These are phyloP conservation scores for Anticlea derivata DNA, from an alignment of 2,888 invertebrate genomes.

Conservation along the genomic window DNA sequence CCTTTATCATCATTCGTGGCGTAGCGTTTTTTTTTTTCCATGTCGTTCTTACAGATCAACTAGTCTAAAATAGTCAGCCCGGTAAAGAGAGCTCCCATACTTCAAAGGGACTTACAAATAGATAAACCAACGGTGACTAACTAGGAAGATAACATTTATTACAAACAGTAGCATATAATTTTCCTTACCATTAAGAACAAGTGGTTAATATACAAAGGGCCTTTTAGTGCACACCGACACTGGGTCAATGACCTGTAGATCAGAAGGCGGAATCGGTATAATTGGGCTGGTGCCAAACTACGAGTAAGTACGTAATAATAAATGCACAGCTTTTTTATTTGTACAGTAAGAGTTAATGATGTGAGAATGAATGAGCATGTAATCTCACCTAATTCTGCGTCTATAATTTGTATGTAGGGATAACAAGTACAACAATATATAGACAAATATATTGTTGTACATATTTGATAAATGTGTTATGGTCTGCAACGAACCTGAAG, in stretches of 20 bases:
- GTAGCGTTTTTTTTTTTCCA: too few species aligned
- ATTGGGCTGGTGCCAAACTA: slow-evolving; percentile 25
- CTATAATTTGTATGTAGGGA: background rate
- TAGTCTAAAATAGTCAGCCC: too few species aligned
- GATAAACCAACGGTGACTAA: background rate
- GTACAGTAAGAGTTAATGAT: slow-evolving; percentile 18
- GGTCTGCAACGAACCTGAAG: slow-evolving; percentile 86
- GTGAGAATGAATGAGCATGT: slow-evolving; percentile 33
- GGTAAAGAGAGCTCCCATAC: too few species aligned
- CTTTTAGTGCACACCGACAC: slow-evolving; percentile 10
- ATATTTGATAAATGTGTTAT: background rate
- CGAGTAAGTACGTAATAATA: slow-evolving; percentile 5
- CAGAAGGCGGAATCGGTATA: slow-evolving; percentile 21
- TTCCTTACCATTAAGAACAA: slow-evolving; percentile 1
- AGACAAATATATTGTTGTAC: too few species aligned
- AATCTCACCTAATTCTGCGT: background rate
- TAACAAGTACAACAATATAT: too few species aligned
- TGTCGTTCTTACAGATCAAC: too few species aligned
- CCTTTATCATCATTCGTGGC: background rate
- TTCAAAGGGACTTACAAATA: too few species aligned
- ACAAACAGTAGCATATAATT: slow-evolving; percentile 19
- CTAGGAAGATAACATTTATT: background rate
- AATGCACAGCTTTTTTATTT: slow-evolving; percentile 19
- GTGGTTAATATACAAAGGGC: slow-evolving; percentile 3
- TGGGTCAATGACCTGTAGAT: slow-evolving; percentile 25